Conservation (phyloP, 2,797 vertebrate species). For the Ateles fusciceps region DNA sequence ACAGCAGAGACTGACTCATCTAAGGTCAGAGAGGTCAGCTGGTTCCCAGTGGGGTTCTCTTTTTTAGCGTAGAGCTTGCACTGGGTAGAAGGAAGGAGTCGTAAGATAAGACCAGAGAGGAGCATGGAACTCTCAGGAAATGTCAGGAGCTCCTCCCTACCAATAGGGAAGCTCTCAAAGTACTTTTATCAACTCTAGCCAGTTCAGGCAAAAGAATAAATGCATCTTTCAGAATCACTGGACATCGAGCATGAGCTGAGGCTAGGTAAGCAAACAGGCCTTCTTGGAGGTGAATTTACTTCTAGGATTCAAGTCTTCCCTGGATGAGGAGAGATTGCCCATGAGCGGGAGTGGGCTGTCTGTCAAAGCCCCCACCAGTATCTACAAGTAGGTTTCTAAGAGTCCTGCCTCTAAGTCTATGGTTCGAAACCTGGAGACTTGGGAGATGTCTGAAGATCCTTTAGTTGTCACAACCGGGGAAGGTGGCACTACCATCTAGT, state of each 20-base stretch:
- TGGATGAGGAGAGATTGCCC: neutral
- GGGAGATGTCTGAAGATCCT: neutral
- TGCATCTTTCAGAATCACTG: constrained; percentile 17
- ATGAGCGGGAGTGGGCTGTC: neutral
- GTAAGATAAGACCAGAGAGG: neutral
- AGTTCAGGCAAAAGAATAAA: constrained; percentile 4
- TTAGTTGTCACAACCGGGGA: neutral
- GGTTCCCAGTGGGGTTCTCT: neutral
- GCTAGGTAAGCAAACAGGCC: neutral
- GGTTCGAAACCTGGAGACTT: neutral
- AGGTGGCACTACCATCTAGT: neutral
- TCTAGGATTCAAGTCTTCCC: neutral
- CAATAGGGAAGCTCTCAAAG: neutral
- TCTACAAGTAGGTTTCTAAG: neutral
- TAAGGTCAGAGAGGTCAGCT: neutral
- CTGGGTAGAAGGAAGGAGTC: neutral
- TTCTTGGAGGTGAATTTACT: neutral
- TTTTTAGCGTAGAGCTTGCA: neutral
- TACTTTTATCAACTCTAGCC: neutral
- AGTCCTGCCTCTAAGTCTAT: neutral
- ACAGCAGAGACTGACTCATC: neutral
- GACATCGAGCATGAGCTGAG: neutral
- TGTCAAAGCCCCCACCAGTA: neutral
- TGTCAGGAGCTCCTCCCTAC: constrained; percentile 1
- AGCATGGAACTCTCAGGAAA: constrained; percentile 25